Percentiles rank a stretch among this genome's conserved stretches.
Conservation (phyloP, 2,797 vertebrate species). For the Malurus leucopterus region DNA sequence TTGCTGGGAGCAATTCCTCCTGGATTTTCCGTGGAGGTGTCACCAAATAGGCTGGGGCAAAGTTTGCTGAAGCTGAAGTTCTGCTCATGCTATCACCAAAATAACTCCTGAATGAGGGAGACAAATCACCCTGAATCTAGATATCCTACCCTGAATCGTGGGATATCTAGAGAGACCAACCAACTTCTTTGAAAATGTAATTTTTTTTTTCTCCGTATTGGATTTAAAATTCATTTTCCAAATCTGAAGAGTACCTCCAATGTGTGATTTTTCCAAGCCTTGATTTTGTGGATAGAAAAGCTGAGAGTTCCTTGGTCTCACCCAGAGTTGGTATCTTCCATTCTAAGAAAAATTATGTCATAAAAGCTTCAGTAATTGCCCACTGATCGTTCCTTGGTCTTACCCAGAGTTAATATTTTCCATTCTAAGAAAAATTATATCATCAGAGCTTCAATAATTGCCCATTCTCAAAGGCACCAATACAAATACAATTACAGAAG, state of each 20-base stretch:
- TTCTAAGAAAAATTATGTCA: not conserved
- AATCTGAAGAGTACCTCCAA: not conserved
- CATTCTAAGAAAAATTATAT: not conserved
- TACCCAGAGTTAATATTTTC: not conserved
- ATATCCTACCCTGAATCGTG: too few relatives aligned
- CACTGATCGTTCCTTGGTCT: not conserved
- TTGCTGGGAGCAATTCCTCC: not conserved
- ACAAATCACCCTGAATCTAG: not conserved
- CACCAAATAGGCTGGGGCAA: not conserved
- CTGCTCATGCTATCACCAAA: not conserved
- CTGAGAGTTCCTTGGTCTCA: not conserved
- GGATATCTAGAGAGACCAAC: not conserved
- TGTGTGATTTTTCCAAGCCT: not conserved
- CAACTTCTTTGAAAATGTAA: not conserved
- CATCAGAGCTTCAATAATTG: not conserved
- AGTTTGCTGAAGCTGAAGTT: not conserved
- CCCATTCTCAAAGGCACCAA: not conserved
- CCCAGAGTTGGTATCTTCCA: not conserved
- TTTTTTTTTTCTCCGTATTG: not conserved
- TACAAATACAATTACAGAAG: not conserved
- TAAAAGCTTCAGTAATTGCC: not conserved
- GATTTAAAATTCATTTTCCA: not conserved
- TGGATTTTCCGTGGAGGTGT: not conserved
- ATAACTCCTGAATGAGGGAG: not conserved
- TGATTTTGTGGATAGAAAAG: not conserved